phyloP scores from a whole-genome alignment of 1,140 invertebrate species.

The Camponotus vicinus region DNA sequence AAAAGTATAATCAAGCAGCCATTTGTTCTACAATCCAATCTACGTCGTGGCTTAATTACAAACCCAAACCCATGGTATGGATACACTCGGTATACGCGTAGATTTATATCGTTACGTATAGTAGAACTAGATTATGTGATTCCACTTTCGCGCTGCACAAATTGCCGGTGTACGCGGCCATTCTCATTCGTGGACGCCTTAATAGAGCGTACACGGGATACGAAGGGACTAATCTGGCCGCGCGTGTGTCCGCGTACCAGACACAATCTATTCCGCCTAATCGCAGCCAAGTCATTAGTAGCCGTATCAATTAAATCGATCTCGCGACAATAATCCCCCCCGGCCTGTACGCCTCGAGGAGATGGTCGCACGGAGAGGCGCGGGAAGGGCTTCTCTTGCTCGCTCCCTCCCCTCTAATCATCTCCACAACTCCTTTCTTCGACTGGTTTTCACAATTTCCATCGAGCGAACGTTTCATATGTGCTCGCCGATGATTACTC shows the following conservation, averaged over 20 bases:
- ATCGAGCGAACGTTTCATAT: not conserved
- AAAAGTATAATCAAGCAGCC: not conserved
- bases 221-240: slow-evolving; percentile 64
- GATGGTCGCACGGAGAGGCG: not conserved
- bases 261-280: slow-evolving; percentile 69
- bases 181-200: slow-evolving; percentile 58
- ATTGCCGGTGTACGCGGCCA: slow-evolving; percentile 64
- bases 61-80: not conserved
- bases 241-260: slow-evolving; percentile 47
- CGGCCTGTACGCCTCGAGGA: not conserved
- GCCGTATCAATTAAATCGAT: slow-evolving; percentile 71
- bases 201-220: slow-evolving; percentile 36
- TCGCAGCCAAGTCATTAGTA: slow-evolving; percentile 62
- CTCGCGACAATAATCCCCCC: slow-evolving; percentile 36
- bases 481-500: slow-evolving; percentile 35
- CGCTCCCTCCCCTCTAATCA: not conserved
- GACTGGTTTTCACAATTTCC: slow-evolving; percentile 14
- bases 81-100: slow-evolving; percentile 37
- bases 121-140: slow-evolving; percentile 73
- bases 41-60: slow-evolving; percentile 27
- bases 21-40: not conserved
- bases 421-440: slow-evolving; percentile 23
- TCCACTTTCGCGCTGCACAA: slow-evolving; percentile 64
- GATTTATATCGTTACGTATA: slow-evolving; percentile 58
- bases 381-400: not conserved